Base-by-base conservation (phyloP, 1,140 invertebrate genomes). In the Apis florea region DNA sequence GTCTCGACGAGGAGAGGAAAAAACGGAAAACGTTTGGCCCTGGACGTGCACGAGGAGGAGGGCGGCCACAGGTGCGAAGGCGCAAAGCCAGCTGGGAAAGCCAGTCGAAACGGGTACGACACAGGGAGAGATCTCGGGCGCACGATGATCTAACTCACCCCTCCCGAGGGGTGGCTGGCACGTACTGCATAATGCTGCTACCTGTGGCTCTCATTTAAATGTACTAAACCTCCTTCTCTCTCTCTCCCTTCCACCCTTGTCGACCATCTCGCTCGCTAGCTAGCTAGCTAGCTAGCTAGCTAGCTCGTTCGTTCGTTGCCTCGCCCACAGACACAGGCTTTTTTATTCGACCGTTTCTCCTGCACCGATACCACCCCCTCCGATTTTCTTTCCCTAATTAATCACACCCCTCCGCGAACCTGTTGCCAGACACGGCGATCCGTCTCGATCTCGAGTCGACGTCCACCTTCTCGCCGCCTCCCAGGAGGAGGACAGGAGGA, bases 131-230 rank as follows among this genome's bases (percentile, higher is more conserved):
- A 40, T 86, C 80, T 83, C 64, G 79, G 87, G 83, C 87, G 79
- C 79, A 85, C 88, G 89, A 89, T 91, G 79, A 90, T 90, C 90
- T 87, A 89, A 89, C 90, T 90, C 89, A 89, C 84, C 90, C 90
- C 89, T 88, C 82, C 74, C 86, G 83, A 84, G 83, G 89, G 90
- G 84, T 84, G 83, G 84, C 83, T 90, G 89, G 89, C 86, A 91
- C 89, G 90, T 91, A 91, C 88, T 85, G 90, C 88, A 91, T 91
- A 91, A 91, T 91, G 83, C 87, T 89, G 86, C 90, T 92, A 92
- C 90, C 91, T 92, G 91, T 92, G 87, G 90, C 90, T 92, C 88
- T 90, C 88, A 92, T 92, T 92, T 91, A 88, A 92, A 92, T 91
- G 90, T 90, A 90, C 86, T 87, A 89, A 91, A 91, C 86, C 85